Evolutionary conservation across 2,888 invertebrate genomes (phyloP), one percentile per base, ranked within the genome.

Genomic region (Drosophila merina): DNA sequence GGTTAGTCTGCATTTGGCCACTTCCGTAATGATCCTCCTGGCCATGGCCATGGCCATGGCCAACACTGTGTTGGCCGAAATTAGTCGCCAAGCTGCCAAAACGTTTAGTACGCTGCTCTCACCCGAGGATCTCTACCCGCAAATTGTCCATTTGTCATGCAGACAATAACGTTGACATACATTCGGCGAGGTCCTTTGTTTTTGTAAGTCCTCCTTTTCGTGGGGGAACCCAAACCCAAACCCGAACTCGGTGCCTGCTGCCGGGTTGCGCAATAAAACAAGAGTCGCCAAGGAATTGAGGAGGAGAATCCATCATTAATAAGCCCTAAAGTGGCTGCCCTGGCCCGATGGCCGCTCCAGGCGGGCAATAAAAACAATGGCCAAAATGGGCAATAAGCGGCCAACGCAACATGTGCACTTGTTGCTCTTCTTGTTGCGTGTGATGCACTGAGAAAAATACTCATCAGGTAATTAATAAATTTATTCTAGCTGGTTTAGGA

Each of bases 71-170:
- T 55, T 69, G 79, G 82, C 71, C 79, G 69, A 83, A 83, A 83
- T 83, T 87, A 83, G 82, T 87, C 87, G 85, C 50, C 86, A 67
- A 83, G 82, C 82, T 83, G 82, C 87, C 82, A 83, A 83, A 83
- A 78, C 82, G 86, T 83, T 83, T 83, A 85, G 87, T 83, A 87
- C 70, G 57, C 54, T 51, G 68, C 72, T 79, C 77, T 76, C 77
- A 63, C 72, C 69, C 60, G 60, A 45, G 62, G 49, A 42, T 40
- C 42, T 44, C 60, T 30, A n/a, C 36, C 33, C 47, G 28, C 49
- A 20, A 54, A 62, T 89, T 83, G 89, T 86, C 88, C 86, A 90
- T 91, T 90, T 91, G 90, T 90, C 90, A 90, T 86, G 85, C 85
- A 81, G 83, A 89, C 73, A 78, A 75, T 73, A 79, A 82, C 75